Evolutionary conservation across 2,888 invertebrate species (phyloP).

Genomic region (Lochmaea capreae): DNA sequence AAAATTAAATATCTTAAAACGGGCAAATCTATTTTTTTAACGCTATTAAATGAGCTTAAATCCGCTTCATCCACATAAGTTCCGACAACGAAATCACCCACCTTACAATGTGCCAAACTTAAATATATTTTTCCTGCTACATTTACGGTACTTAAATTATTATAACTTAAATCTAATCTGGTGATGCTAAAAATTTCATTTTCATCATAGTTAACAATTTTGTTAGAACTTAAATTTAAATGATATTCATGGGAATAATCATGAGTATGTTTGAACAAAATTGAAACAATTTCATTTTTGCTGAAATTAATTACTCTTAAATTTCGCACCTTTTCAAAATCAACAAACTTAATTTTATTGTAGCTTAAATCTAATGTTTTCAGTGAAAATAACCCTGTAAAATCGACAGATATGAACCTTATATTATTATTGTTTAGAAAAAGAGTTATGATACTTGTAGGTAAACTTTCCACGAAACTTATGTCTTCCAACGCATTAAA

Average conservation of each 20-base stretch:
- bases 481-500: conserved; percentile 12
- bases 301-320: conserved; percentile 8
- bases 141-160: conserved; percentile 15
- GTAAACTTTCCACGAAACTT: conserved; percentile 1
- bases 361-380: conserved; percentile 17
- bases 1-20: not conserved
- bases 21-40: conserved; percentile 2
- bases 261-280: not conserved
- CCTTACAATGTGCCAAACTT: conserved; percentile 14
- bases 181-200: not conserved
- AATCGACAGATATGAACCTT: not conserved
- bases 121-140: conserved; percentile 16
- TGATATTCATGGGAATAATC: not conserved
- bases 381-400: not conserved
- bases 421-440: conserved; percentile 21
- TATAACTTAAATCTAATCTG: conserved; percentile 23
- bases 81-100: not conserved
- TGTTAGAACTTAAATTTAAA: conserved; percentile 24
- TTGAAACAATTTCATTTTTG: conserved; percentile 13
- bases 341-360: conserved; percentile 18
- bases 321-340: conserved; percentile 1
- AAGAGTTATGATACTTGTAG: conserved; percentile 5
- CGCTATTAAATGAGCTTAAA: conserved; percentile 2
- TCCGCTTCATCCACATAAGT: not conserved
- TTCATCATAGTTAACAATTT: conserved; percentile 8